These are phyloP conservation scores for Heteropelma amictum DNA, from an alignment of 2,888 invertebrate genomes.

Conservation along the genomic window DNA sequence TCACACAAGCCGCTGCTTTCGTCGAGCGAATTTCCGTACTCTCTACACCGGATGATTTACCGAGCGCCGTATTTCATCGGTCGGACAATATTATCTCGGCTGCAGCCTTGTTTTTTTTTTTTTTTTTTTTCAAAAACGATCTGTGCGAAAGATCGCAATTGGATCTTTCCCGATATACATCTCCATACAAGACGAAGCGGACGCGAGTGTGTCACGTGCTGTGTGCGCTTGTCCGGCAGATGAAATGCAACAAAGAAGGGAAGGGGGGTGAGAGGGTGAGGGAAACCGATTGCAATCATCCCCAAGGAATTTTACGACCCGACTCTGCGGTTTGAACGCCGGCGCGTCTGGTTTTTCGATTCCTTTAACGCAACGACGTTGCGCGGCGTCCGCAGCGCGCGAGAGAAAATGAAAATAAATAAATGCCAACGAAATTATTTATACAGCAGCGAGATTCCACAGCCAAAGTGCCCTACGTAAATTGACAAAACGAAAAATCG, in stretches of 20 bases:
- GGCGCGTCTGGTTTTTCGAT: constrained; percentile 43
- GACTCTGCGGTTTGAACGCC: constrained; percentile 48
- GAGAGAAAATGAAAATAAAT: constrained; percentile 1
- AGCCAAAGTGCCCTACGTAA: background rate
- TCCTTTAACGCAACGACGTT: constrained; percentile 14
- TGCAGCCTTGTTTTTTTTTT: too few relatives aligned
- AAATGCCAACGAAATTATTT: too few relatives aligned
- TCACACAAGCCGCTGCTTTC: too few relatives aligned
- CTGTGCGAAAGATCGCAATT: background rate
- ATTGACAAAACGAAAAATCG: too few relatives aligned
- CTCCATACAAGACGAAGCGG: constrained; percentile 12
- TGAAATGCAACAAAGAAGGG: background rate
- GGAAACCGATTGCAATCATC: constrained; percentile 57
- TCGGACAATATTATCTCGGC: too few relatives aligned
- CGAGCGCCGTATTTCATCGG: too few relatives aligned
- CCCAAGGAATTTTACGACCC: constrained; percentile 59
- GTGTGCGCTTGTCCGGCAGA: constrained; percentile 5
- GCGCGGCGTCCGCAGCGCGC: constrained; percentile 9
- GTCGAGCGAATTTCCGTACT: too few relatives aligned
- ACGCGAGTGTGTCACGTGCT: constrained; percentile 21
- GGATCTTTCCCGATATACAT: constrained; percentile 8
- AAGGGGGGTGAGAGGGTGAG: background rate
- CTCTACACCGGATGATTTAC: too few relatives aligned
- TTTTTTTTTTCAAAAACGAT: background rate
- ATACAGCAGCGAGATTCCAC: background rate